phyloP scores from a whole-genome alignment of 2,113 vertebrate species.

The Gadus chalcogrammus region DNA sequence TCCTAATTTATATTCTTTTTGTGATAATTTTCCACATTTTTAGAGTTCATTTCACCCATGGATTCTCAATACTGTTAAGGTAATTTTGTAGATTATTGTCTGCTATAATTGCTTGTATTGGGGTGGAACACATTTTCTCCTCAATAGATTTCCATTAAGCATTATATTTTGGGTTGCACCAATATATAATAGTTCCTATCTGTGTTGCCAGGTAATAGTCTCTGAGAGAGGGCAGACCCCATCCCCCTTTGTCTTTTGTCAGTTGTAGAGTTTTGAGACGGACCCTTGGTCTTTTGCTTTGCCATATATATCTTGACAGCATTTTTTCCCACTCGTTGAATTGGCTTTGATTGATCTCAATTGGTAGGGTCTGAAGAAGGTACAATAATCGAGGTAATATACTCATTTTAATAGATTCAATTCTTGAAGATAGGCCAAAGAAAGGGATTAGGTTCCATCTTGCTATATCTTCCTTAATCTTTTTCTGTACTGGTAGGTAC shows the following conservation, averaged over 20 bases:
- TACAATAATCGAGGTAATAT: neutral
- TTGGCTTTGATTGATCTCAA: neutral
- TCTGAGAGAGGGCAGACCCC: too few species aligned
- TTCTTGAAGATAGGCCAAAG: neutral
- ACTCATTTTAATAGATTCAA: neutral
- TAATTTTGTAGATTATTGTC: neutral
- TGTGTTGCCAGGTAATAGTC: too few species aligned
- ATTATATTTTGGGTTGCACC: too few species aligned
- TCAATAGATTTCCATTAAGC: too few species aligned
- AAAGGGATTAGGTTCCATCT: neutral
- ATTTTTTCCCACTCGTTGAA: neutral
- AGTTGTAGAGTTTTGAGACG: too few species aligned
- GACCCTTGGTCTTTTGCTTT: neutral
- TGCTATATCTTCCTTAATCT: neutral
- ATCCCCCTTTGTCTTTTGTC: neutral
- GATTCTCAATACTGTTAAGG: neutral
- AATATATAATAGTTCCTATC: too few species aligned
- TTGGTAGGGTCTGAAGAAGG: neutral
- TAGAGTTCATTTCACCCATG: neutral
- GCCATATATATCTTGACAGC: neutral
- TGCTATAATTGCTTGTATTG: too few species aligned
- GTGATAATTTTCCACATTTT: neutral
- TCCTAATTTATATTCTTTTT: neutral
- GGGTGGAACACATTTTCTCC: too few species aligned
- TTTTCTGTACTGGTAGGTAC: neutral